Evolutionary conservation across 2,797 vertebrate species (phyloP).

Genomic region (Pteropus rufus): DNA sequence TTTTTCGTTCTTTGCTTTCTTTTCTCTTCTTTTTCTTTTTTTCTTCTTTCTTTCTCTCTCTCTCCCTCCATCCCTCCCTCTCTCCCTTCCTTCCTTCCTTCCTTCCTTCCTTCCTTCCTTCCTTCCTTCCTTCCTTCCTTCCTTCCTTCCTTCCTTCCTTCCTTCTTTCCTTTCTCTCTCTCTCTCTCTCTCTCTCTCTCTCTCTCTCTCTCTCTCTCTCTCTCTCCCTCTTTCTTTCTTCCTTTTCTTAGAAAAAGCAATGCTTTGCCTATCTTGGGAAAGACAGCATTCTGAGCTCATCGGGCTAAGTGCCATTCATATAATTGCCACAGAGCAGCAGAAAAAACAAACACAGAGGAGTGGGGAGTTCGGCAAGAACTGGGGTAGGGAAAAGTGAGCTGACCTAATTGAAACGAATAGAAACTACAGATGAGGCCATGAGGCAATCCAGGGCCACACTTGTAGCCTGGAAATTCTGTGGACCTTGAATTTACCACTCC

Average conservation of each 20-base stretch:
- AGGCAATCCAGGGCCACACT: not conserved
- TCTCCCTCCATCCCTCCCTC: no score
- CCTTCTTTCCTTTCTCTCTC: no score
- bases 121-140: not conserved
- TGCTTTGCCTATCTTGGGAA: not conserved
- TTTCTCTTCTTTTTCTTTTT: not conserved
- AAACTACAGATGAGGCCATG: accelerated
- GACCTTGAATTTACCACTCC: not conserved
- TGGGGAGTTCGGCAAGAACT: not conserved
- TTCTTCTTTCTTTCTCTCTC: not conserved
- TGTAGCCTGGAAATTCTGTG: not conserved
- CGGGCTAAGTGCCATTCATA: not conserved
- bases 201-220: no score
- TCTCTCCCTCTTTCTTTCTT: no score
- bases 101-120: no score
- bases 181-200: no score
- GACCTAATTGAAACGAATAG: not conserved
- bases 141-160: no score
- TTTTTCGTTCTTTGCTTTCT: not conserved
- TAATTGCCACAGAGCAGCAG: not conserved
- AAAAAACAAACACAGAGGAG: not conserved
- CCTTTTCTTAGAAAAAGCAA: not conserved
- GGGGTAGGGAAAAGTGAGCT: not conserved
- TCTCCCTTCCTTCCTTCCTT: not conserved
- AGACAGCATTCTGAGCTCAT: not conserved